Conservation (phyloP, 2,113 vertebrate genomes). For the Ceyx margarethae region DNA sequence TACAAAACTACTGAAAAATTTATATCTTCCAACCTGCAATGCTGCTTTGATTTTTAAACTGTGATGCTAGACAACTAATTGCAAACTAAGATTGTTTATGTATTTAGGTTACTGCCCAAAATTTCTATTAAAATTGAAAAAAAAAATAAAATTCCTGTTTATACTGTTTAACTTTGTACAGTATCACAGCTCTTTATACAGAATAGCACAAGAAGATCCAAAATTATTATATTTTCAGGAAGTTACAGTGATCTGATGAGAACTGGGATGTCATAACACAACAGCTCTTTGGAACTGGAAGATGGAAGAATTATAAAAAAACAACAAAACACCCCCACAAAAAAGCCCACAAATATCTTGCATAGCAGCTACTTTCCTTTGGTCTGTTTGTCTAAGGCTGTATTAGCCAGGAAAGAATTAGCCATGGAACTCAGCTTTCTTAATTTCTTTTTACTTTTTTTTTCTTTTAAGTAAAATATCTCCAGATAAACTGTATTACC, state of each 20-base stretch:
- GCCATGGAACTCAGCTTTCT: neutral
- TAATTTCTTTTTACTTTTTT: neutral
- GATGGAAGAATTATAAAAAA: neutral
- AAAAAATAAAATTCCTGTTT: neutral
- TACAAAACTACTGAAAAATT: neutral
- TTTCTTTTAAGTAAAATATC: neutral
- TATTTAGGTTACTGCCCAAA: neutral
- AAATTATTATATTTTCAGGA: neutral
- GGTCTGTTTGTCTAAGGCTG: neutral
- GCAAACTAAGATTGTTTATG: neutral
- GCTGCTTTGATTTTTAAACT: neutral
- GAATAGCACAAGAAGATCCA: neutral
- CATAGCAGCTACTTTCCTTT: neutral
- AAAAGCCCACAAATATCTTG: neutral
- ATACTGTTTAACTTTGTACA: neutral
- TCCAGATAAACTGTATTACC: neutral
- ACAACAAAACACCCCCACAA: neutral
- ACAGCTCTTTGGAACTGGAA: neutral
- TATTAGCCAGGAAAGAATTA: slow-evolving; percentile 18
- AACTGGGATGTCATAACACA: neutral
- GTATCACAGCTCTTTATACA: neutral
- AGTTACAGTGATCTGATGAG: neutral
- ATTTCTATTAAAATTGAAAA: neutral
- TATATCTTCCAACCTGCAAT: neutral
- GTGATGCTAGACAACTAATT: neutral